phyloP scores from a whole-genome alignment of 2,888 invertebrate genomes.

The Eupeodes luniger region DNA sequence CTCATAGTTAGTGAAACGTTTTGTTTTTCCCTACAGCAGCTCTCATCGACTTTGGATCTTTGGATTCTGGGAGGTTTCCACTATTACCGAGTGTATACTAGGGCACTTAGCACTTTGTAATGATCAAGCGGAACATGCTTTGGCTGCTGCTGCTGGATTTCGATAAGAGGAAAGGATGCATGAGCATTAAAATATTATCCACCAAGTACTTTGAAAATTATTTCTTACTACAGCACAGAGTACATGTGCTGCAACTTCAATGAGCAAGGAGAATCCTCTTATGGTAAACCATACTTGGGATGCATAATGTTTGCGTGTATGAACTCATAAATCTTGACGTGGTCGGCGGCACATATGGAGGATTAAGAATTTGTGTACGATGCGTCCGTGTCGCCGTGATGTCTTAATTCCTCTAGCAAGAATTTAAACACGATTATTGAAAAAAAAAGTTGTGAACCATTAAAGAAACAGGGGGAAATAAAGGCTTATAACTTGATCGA shows the following conservation, averaged over 20 bases:
- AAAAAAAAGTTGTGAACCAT: not conserved
- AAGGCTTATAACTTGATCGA: not conserved
- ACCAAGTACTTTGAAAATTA: slow-evolving; percentile 31
- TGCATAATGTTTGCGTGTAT: slow-evolving; percentile 35
- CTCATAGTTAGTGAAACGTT: slow-evolving; percentile 59
- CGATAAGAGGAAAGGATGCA: slow-evolving; percentile 66
- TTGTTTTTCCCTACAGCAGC: slow-evolving; percentile 37
- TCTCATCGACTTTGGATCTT: slow-evolving; percentile 63
- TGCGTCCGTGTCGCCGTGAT: slow-evolving; percentile 66
- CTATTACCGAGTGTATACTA: slow-evolving; percentile 49
- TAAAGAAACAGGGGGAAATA: not conserved
- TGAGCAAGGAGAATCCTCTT: slow-evolving; percentile 38
- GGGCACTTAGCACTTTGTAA: slow-evolving; percentile 76
- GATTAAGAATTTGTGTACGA: slow-evolving; percentile 70
- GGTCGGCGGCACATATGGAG: slow-evolving; percentile 70
- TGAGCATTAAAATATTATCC: slow-evolving; percentile 71
- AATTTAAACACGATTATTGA: slow-evolving; percentile 50
- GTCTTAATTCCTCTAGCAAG: slow-evolving; percentile 67
- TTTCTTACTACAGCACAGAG: not conserved
- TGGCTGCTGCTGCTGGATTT: slow-evolving; percentile 31
- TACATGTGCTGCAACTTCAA: slow-evolving; percentile 57
- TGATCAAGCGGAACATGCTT: slow-evolving; percentile 68
- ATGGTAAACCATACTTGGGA: slow-evolving; percentile 3
- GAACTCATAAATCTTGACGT: slow-evolving; percentile 70
- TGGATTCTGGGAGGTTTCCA: slow-evolving; percentile 75